These are phyloP conservation scores for Chelon auratus DNA, from an alignment of 2,797 vertebrate species.

Conservation along the genomic window DNA sequence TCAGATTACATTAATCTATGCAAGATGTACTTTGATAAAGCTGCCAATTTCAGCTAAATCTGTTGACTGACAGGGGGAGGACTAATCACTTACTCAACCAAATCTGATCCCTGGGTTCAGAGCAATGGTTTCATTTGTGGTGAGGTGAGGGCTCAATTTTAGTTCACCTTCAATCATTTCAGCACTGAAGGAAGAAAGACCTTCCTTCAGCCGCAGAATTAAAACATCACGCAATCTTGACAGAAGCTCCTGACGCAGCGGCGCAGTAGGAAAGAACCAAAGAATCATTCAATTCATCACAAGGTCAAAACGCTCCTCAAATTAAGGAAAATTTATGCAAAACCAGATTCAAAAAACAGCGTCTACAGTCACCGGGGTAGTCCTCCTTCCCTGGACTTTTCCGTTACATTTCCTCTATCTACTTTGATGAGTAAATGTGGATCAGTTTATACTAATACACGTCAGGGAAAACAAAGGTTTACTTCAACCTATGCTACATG, in stretches of 20 bases:
- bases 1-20: slow-evolving; percentile 80
- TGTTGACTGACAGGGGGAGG: slow-evolving; percentile 66
- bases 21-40: slow-evolving; percentile 73
- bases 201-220: slow-evolving; percentile 31
- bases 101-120: slow-evolving; percentile 38
- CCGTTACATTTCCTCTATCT: neutral
- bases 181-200: slow-evolving; percentile 39
- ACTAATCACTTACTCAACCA: slow-evolving; percentile 53
- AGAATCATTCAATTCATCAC: slow-evolving; percentile 55
- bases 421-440: neutral
- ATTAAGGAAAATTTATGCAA: slow-evolving; percentile 41
- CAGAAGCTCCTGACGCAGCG: slow-evolving; percentile 24
- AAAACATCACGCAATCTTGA: slow-evolving; percentile 52
- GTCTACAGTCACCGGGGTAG: slow-evolving; percentile 6
- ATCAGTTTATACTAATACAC: neutral
- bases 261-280: slow-evolving; percentile 32
- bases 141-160: slow-evolving; percentile 4
- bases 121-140: slow-evolving; percentile 16
- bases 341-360: slow-evolving; percentile 22
- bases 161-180: slow-evolving; percentile 45
- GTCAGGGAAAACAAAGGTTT: neutral
- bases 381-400: neutral
- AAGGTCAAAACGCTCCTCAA: slow-evolving; percentile 52
- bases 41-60: slow-evolving; percentile 77
- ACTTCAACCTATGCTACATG: neutral